Evolutionary conservation across 2,797 vertebrate species (phyloP).

Genomic region (Anomalospiza imberbis): DNA sequence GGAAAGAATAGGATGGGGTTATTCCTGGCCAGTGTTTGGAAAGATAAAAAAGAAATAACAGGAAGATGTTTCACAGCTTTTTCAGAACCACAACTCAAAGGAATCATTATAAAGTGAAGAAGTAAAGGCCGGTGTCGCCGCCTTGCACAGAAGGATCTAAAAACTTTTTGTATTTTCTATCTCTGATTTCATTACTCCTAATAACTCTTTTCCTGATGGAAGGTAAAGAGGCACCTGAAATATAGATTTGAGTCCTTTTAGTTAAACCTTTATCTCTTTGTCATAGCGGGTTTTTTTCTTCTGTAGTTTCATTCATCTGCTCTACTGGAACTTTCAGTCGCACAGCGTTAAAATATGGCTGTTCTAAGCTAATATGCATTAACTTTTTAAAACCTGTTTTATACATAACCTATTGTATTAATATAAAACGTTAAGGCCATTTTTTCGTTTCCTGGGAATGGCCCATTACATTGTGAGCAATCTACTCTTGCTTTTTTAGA

Average conservation of each 20-base stretch:
- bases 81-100: slow-evolving; percentile 72
- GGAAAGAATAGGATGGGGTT: slow-evolving; percentile 67
- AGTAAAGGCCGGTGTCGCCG: slow-evolving; percentile 66
- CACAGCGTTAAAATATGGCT: slow-evolving; percentile 73
- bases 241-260: slow-evolving; percentile 69
- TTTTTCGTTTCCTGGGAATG: slow-evolving; percentile 74
- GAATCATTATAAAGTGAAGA: slow-evolving; percentile 71
- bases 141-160: slow-evolving; percentile 71
- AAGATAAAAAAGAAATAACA: slow-evolving; percentile 75
- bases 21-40: slow-evolving; percentile 71
- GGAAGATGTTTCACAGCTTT: slow-evolving; percentile 72
- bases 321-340: slow-evolving; percentile 73
- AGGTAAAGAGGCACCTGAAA: slow-evolving; percentile 72
- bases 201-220: slow-evolving; percentile 73
- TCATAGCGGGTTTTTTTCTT: slow-evolving; percentile 65
- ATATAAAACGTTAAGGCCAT: slow-evolving; percentile 74
- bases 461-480: slow-evolving; percentile 78
- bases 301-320: slow-evolving; percentile 74
- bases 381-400: slow-evolving; percentile 74
- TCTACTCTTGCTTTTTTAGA: slow-evolving; percentile 73
- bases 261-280: slow-evolving; percentile 75
- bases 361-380: slow-evolving; percentile 77
- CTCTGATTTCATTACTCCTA: slow-evolving; percentile 74
- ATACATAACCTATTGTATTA: slow-evolving; percentile 77
- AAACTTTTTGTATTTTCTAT: slow-evolving; percentile 74